A percentile compares a stretch with the other conserved stretches of the same genome.
These are phyloP conservation scores for Coelopa pilipes DNA, from an alignment of 2,888 invertebrate genomes.

Conservation along the genomic window DNA sequence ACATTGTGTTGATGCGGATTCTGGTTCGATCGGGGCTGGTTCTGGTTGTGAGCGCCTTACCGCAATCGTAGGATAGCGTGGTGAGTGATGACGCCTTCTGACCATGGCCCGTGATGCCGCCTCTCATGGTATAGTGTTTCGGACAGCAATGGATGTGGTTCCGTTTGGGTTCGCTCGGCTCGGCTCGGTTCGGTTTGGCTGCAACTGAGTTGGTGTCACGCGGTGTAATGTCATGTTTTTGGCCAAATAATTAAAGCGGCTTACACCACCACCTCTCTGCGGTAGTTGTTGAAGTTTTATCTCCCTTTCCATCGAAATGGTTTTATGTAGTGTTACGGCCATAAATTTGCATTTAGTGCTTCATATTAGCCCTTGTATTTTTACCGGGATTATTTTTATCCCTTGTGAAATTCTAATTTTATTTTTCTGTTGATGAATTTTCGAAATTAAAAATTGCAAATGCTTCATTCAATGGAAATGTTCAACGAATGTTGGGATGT, in stretches of 20 bases:
- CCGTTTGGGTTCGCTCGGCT: too few relatives aligned
- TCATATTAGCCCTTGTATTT: too few relatives aligned
- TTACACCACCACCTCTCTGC: background rate
- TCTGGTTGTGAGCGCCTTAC: slow-evolving; percentile 9
- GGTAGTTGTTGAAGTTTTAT: background rate
- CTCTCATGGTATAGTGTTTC: background rate
- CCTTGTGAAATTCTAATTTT: too few relatives aligned
- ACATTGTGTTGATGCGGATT: slow-evolving; percentile 22
- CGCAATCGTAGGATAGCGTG: slow-evolving; percentile 43
- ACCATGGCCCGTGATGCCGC: slow-evolving; percentile 32
- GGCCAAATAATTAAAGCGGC: background rate
- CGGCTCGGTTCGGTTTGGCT: too few relatives aligned
- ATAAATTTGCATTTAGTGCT: too few relatives aligned
- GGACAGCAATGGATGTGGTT: slow-evolving; percentile 34
- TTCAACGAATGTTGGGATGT: too few relatives aligned
- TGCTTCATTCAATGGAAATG: too few relatives aligned
- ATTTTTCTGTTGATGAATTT: too few relatives aligned
- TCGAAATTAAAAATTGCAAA: too few relatives aligned
- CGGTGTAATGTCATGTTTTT: slow-evolving; percentile 5
- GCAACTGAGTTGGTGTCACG: background rate
- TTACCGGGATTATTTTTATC: too few relatives aligned
- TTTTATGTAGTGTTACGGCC: too few relatives aligned
- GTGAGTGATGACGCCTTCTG: slow-evolving; percentile 37
- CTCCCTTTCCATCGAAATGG: too few relatives aligned
- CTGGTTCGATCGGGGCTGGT: background rate